Conservation (phyloP, 1,140 invertebrate species). For the Papilio aristodemus region DNA sequence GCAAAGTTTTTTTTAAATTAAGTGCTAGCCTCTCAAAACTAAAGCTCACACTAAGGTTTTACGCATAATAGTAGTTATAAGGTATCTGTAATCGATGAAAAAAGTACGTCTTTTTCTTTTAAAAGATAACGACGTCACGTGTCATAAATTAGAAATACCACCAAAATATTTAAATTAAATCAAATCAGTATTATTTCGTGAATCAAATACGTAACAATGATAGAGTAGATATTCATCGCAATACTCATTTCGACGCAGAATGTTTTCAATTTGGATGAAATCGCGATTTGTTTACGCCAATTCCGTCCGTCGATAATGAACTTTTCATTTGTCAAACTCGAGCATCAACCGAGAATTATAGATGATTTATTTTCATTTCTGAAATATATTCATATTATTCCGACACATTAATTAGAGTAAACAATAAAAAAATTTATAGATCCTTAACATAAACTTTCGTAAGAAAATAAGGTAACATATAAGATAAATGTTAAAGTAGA, state of each 20-base stretch:
- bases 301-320: constrained; percentile 30
- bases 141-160: not conserved
- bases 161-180: not conserved
- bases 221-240: constrained; percentile 9
- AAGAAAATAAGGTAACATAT: not conserved
- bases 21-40: no score
- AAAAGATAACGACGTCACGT: no score
- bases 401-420: not conserved
- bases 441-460: not conserved
- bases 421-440: not conserved
- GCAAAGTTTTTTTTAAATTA: no score
- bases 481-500: no score
- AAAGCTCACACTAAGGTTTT: no score
- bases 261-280: constrained; percentile 27
- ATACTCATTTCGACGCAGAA: not conserved
- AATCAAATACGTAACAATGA: not conserved
- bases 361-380: constrained; percentile 13
- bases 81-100: no score
- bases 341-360: constrained; percentile 14
- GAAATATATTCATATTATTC: not conserved
- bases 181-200: not conserved
- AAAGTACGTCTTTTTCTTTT: no score
- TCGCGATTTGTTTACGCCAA: constrained; percentile 25
- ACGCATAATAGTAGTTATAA: no score
- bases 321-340: constrained; percentile 28